Base-by-base conservation (phyloP, 2,113 vertebrate genomes). In the Arvicanthis niloticus region DNA sequence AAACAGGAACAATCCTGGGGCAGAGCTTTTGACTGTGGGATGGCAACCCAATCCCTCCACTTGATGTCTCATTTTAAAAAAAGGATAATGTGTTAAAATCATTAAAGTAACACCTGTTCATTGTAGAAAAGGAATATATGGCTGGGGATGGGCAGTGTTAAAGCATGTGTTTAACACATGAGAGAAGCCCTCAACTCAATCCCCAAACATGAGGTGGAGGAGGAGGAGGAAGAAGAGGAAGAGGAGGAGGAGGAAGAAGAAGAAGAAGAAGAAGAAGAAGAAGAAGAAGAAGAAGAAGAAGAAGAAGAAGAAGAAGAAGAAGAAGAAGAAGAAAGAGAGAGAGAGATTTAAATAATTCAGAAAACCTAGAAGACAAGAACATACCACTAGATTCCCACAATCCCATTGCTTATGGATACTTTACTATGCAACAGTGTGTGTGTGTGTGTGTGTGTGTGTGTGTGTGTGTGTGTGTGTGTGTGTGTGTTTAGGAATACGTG, bases 101-200 rank as follows among this genome's bases (percentile, higher is more conserved):
- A 60, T 70, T 84, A 84, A 85, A 70, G 37, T 16, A 88, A 87
- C 19, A 70, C 16, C 67, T 34, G 1, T 75, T 89, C 40, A 42
- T n/a, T 94, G 34, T 22, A 80, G 45, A 94, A 95, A 89, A 68
- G 37, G 81, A 62, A 84, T 62, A 42, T 26, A 40, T 75, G 34
- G 15, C 58, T 19, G 21, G 45, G 12, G 48, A n/a, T 10, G 48
- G 22, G 29, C 2, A 19, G 13, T 65, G 24, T 22, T n/a, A 67
- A 22, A 65, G 21, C 34, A 78, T 16, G 22, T 51, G 34, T 90
- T 90, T 48, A 78, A 60, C 29, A 77, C 8, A 11, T 40, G 53
- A 29, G 65, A 85, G 37, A 34, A 60, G 58, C 12, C 58, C 81
- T 31, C 3, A 62, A 42, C 45, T 21, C 60, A 65, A 17, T 45